phyloP scores from a whole-genome alignment of 2,888 invertebrate species.

The Entomobrya proxima region DNA sequence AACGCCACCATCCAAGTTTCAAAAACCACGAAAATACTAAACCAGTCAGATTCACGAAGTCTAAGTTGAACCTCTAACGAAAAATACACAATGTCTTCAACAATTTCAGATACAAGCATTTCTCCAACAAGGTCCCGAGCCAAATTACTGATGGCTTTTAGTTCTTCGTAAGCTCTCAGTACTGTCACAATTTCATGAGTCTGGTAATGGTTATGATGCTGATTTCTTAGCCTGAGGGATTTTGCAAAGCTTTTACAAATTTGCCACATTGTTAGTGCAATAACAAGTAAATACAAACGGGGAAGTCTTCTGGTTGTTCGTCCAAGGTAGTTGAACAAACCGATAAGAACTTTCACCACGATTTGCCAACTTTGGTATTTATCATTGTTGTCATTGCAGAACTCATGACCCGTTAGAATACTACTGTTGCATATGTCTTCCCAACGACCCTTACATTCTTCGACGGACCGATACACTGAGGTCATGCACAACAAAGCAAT shows the following conservation, averaged over 20 bases:
- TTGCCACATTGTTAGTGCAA: conserved; percentile 31
- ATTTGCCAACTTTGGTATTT: neutral
- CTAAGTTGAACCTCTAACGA: conserved; percentile 31
- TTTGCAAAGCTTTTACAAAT: conserved; percentile 33
- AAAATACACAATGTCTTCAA: conserved; percentile 44
- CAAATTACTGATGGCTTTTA: conserved; percentile 24
- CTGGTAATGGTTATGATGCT: neutral
- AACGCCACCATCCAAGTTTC: conserved; percentile 43
- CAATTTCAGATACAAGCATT: conserved; percentile 31
- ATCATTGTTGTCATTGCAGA: neutral
- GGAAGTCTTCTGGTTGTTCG: conserved; percentile 15
- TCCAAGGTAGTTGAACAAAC: neutral
- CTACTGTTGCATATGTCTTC: neutral
- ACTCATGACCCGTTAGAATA: neutral
- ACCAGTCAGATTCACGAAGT: conserved; percentile 15
- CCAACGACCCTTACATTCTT: neutral
- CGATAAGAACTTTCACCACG: neutral
- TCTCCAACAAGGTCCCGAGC: conserved; percentile 31
- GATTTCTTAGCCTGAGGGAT: neutral
- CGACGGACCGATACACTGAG: neutral
- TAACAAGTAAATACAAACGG: neutral
- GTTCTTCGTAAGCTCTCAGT: conserved; percentile 22
- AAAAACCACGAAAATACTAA: conserved; percentile 21
- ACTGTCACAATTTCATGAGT: neutral
- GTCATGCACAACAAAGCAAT: neutral